Base-by-base conservation (phyloP, 1,140 invertebrate species). In the Formica exsecta region DNA sequence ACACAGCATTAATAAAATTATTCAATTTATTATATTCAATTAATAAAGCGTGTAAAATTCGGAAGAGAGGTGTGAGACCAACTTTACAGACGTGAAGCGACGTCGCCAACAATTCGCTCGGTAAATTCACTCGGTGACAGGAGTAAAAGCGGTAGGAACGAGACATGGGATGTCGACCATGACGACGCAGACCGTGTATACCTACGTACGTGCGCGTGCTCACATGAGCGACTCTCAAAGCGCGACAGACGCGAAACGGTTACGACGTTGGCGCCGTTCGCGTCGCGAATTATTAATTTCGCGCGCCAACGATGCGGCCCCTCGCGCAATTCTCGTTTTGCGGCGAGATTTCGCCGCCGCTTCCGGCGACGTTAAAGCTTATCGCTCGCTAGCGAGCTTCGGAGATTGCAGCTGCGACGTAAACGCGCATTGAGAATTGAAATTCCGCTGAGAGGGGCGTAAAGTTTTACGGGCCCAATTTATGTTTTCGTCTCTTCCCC, bases 271-370 rank as follows among this genome's bases (percentile, higher is more conserved):
- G 54, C 54, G 61, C 68, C 41, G 44, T 73, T 83, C 79, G 79
- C 79, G 79, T 83, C 38, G 68, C 68, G 66, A 81, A 81, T 81
- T 81, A 81, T 83, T 83, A 83, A 83, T 83, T 51, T 74, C 36
- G 54, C 66, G 77, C 65, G n/a, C 48, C 65, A 59, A 44, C 65
- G 66, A 83, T 83, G 73, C 66, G 36, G 54, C 51, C 2, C 48
- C 79, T 73, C 51, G 54, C 38, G 79, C 54, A 83, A 83, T 74
- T 83, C 54, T 83, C 68, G 68, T 83, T 83, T 74, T 61, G 79
- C 54, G 54, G 29, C 13, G 79, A 74, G 79, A 83, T 83, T 83
- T 25, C 25, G 48, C 13, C 13, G 64, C 8, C 66, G 36, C 41
- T 32, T 32, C 29, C 71, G 77, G n/a, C 66, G 22, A 13, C 25